phyloP scores from a whole-genome alignment of 2,797 vertebrate species.

The Cetoscarus ocellatus region DNA sequence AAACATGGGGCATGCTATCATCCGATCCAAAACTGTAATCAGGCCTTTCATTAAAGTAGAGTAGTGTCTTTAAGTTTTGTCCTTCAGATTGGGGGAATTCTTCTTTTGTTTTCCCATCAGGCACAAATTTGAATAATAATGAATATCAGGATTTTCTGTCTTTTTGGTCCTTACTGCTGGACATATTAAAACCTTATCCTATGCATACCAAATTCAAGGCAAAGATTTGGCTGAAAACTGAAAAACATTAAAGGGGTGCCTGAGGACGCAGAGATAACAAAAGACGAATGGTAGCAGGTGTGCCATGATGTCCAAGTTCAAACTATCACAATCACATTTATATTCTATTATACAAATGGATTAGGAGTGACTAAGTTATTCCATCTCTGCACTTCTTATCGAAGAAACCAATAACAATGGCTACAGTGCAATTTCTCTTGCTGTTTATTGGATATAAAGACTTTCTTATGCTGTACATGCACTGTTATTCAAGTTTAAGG shows the following conservation, averaged over 20 bases:
- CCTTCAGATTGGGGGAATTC: conserved; percentile 51
- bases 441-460: too few species aligned
- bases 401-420: too few species aligned
- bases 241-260: conserved; percentile 10
- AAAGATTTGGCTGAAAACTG: conserved; percentile 30
- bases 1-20: conserved; percentile 74
- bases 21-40: conserved; percentile 62
- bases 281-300: not conserved
- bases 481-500: too few species aligned
- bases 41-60: conserved; percentile 63
- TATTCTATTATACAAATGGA: not conserved
- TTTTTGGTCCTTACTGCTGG: conserved; percentile 29
- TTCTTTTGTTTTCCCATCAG: conserved; percentile 28
- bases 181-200: conserved; percentile 32
- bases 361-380: too few species aligned
- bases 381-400: too few species aligned
- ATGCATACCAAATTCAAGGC: conserved; percentile 15
- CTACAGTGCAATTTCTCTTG: too few species aligned
- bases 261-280: not conserved
- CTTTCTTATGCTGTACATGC: too few species aligned
- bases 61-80: conserved; percentile 69
- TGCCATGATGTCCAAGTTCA: not conserved
- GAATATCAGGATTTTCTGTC: conserved; percentile 50
- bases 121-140: conserved; percentile 31
- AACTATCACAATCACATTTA: not conserved